Evolutionary conservation across 2,113 vertebrate genomes (phyloP).

Genomic region (Pithys albifrons): DNA sequence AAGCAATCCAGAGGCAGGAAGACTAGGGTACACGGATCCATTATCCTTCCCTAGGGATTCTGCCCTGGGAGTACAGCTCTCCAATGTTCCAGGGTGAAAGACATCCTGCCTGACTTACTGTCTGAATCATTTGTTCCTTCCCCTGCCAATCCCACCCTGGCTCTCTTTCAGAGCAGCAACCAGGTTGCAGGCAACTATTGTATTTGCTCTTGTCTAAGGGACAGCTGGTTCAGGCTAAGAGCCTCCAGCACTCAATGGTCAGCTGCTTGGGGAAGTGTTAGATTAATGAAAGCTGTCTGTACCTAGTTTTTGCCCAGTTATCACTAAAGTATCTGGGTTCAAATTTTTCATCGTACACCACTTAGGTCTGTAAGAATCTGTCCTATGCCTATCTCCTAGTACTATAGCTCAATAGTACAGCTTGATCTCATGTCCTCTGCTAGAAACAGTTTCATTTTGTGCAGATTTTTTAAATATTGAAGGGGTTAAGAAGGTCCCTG

Average conservation of each 20-base stretch:
- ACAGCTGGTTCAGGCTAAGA: background rate
- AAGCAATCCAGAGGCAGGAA: background rate
- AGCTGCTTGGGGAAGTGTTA: background rate
- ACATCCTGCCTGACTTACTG: background rate
- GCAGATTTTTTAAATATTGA: background rate
- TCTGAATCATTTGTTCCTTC: background rate
- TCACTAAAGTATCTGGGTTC: background rate
- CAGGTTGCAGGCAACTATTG: background rate
- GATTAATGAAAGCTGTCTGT: background rate
- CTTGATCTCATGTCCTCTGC: background rate
- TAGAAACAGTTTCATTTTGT: background rate
- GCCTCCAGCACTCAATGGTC: background rate
- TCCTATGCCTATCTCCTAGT: rapidly evolving
- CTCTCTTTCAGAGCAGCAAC: background rate
- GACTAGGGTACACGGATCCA: background rate
- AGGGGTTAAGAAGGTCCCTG: background rate
- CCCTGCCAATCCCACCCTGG: background rate
- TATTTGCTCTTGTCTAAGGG: conserved; percentile 7
- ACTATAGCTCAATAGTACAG: rapidly evolving
- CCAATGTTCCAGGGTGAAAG: background rate
- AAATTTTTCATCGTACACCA: background rate
- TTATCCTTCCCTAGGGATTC: background rate
- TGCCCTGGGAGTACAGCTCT: background rate
- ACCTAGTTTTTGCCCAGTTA: background rate
- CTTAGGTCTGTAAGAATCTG: rapidly evolving